Base-by-base conservation (phyloP, 2,113 vertebrate species). In the Apteryx owenii region DNA sequence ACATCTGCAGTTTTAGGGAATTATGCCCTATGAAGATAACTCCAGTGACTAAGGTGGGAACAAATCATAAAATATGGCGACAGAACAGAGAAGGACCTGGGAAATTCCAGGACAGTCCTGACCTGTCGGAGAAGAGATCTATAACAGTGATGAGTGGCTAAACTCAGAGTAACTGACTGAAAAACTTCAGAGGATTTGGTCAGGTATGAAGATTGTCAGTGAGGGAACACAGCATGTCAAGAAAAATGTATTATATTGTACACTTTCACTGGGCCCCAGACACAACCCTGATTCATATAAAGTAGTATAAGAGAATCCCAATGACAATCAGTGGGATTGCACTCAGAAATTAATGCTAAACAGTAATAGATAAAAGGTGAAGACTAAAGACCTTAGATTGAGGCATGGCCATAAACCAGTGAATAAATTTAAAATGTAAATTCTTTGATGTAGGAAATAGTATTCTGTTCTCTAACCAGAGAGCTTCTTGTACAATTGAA, bases 161-260 rank as follows among this genome's bases (percentile, higher is more conserved):
- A 81, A 85, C 4, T 26, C 10, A 22, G 36, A 58, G 33, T 9
- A 44, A 90, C 65, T 18, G 61, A 51, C 84, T 56, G 62, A 40
- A 76, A 94, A 89, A 12, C 48, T n/a, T 84, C 46, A 18, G 29
- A 58, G 56, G 56, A 58, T 31, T 58, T 54, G 64, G 46, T 50
- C 69, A 81, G 86, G 28, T 5, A 70, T 65, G 42, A 71, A 33
- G 26, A 46, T 19, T 48, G 66, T 38, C 73, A 87, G 60, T 0
- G 42, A 71, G 42, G 56, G 7, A 95, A 9, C 1, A 0, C 50
- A 46, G 60, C 0, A 0, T 20, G 46, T 2, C 21, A 10, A 64
- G 87, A 56, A 77, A 82, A 72, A 85, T 10, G 7, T 38, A 38
- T 44, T 38, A 9, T 3, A 5, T 16, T 51, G 60, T 19, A 23